A percentile compares a stretch with the other conserved stretches of the same genome.
phyloP scores from a whole-genome alignment of 2,113 vertebrate genomes.

The Mixornis gularis region DNA sequence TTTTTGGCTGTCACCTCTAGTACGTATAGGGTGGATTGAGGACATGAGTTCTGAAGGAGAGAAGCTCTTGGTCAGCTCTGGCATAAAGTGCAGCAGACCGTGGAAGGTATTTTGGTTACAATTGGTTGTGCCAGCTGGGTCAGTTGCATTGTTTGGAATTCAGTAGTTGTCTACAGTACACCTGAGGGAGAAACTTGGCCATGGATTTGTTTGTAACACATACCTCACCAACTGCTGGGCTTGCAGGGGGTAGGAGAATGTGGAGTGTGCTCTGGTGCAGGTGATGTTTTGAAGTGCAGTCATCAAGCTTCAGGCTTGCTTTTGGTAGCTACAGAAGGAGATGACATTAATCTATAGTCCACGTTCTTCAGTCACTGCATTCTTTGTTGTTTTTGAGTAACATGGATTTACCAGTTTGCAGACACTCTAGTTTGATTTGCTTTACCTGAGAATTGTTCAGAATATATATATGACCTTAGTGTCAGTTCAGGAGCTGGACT shows the following conservation, averaged over 20 bases:
- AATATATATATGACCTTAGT: background rate
- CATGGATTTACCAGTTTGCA: background rate
- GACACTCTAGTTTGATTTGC: background rate
- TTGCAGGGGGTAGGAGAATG: background rate
- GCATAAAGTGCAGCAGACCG: background rate
- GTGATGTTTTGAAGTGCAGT: background rate
- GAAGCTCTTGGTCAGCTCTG: background rate
- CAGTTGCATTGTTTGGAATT: background rate
- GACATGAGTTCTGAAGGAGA: background rate
- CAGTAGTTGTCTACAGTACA: background rate
- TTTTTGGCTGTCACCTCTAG: background rate
- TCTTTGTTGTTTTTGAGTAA: background rate
- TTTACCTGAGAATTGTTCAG: background rate
- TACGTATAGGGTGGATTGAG: background rate
- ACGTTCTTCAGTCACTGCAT: rapidly evolving
- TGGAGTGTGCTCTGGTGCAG: background rate
- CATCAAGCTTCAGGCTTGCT: background rate
- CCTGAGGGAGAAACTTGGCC: background rate
- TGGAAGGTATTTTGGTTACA: background rate
- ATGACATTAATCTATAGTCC: background rate
- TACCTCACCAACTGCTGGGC: background rate
- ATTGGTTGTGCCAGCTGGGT: background rate
- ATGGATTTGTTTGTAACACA: background rate
- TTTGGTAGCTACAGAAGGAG: background rate
- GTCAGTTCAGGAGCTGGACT: background rate